Evolutionary conservation across 2,113 vertebrate genomes (phyloP).

Genomic region (Oceanites oceanicus): DNA sequence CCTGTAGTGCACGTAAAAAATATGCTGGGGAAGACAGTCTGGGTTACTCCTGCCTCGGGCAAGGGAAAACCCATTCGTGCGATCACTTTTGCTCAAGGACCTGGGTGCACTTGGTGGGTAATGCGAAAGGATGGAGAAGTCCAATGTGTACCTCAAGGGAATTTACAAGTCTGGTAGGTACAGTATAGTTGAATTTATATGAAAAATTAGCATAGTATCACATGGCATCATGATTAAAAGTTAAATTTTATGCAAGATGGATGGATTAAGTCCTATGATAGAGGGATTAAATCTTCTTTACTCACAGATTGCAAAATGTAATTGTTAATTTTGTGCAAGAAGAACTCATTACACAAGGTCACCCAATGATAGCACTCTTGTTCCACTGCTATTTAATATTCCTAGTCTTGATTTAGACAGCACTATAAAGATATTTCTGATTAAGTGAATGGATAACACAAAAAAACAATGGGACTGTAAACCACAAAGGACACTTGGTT

Average conservation of each 20-base stretch:
- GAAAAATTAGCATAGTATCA: background rate
- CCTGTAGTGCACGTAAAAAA: too few relatives aligned
- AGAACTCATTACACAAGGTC: slow-evolving; percentile 23
- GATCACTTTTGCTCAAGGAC: too few relatives aligned
- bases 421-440: background rate
- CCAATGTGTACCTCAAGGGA: too few relatives aligned
- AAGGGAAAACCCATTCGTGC: too few relatives aligned
- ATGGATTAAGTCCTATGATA: background rate
- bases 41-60: too few relatives aligned
- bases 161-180: background rate
- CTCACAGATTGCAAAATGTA: slow-evolving; percentile 4
- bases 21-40: too few relatives aligned
- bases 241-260: background rate
- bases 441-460: background rate
- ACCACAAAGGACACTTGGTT: background rate
- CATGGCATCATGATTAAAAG: background rate
- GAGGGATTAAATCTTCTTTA: background rate
- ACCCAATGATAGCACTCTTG: background rate
- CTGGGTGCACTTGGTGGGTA: too few relatives aligned
- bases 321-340: slow-evolving; percentile 28
- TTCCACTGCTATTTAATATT: slow-evolving; percentile 21
- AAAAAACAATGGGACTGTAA: background rate
- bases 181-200: background rate
- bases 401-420: slow-evolving; percentile 10
- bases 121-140: too few relatives aligned